Evolutionary conservation across 2,113 vertebrate species (phyloP).

Genomic region (Lates calcarifer): DNA sequence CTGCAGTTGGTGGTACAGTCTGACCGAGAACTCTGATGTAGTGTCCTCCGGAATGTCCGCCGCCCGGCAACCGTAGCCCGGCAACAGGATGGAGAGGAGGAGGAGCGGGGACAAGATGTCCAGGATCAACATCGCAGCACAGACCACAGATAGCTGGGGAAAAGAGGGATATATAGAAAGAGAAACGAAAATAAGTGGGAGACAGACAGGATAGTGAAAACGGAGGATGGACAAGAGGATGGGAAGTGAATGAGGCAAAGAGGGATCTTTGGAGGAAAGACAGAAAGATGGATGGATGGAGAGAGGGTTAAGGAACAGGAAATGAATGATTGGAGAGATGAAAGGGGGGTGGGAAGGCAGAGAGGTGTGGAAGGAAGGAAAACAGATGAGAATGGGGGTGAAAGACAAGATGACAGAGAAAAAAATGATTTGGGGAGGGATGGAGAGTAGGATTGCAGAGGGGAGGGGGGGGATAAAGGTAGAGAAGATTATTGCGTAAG

Average conservation of each 20-base stretch:
- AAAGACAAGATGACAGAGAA: conserved; percentile 20
- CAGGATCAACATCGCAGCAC: conserved; percentile 86
- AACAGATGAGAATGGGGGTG: conserved; percentile 16
- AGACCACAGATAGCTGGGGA: conserved; percentile 50
- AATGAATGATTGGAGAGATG: conserved; percentile 24
- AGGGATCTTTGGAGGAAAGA: background rate
- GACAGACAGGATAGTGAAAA: background rate
- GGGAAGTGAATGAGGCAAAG: background rate
- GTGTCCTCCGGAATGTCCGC: conserved; percentile 88
- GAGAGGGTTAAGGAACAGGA: conserved; percentile 11
- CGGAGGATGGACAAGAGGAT: background rate
- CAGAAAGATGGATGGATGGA: background rate
- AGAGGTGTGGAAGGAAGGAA: conserved; percentile 22
- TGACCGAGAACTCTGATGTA: conserved; percentile 92
- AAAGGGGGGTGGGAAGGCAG: conserved; percentile 18
- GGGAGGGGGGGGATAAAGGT: conserved; percentile 21
- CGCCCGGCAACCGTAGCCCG: conserved; percentile 82
- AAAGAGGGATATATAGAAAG: background rate
- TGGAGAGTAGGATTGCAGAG: conserved; percentile 7
- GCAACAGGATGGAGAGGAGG: conserved; percentile 86
- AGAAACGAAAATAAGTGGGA: background rate
- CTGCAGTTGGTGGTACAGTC: conserved; percentile 93
- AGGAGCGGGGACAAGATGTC: conserved; percentile 86
- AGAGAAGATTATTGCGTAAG: conserved; percentile 44
- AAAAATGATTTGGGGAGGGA: conserved; percentile 33